A percentile compares a stretch with the other conserved stretches of the same genome.
Evolutionary conservation across 2,888 invertebrate genomes (phyloP).

Genomic region (Lapara coniferarum): DNA sequence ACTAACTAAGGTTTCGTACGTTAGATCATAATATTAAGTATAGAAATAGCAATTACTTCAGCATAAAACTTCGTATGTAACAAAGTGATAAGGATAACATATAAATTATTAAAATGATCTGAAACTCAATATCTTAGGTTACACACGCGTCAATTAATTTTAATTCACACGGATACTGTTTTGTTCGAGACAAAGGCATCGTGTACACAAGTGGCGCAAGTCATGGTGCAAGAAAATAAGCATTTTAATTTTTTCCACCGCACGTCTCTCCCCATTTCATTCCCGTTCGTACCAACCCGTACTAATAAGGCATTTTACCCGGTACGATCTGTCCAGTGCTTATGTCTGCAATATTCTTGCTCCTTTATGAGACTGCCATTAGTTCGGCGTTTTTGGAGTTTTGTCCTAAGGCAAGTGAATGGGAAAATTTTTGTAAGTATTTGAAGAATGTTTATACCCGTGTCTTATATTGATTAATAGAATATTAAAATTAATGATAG

Average conservation of each 20-base stretch:
- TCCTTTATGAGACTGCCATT: slow-evolving; percentile 4
- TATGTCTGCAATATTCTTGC: not conserved
- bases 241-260: slow-evolving; percentile 20
- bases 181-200: slow-evolving; percentile 5
- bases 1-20: not conserved
- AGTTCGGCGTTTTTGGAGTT: not conserved
- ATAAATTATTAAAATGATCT: not conserved
- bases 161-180: slow-evolving; percentile 2
- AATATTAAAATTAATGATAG: too few species aligned
- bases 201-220: slow-evolving; percentile 16
- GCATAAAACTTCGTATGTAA: too few species aligned
- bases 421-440: too few species aligned
- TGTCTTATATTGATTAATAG: too few species aligned
- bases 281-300: not conserved
- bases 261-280: not conserved
- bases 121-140: not conserved
- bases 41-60: too few species aligned
- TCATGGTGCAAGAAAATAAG: slow-evolving; percentile 14
- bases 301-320: slow-evolving; percentile 28
- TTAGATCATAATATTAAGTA: not conserved
- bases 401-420: not conserved
- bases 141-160: slow-evolving; percentile 8
- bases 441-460: too few species aligned
- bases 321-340: slow-evolving; percentile 21
- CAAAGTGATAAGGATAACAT: not conserved